Evolutionary conservation across 2,113 vertebrate species (phyloP).

Genomic region (Lophius piscatorius): DNA sequence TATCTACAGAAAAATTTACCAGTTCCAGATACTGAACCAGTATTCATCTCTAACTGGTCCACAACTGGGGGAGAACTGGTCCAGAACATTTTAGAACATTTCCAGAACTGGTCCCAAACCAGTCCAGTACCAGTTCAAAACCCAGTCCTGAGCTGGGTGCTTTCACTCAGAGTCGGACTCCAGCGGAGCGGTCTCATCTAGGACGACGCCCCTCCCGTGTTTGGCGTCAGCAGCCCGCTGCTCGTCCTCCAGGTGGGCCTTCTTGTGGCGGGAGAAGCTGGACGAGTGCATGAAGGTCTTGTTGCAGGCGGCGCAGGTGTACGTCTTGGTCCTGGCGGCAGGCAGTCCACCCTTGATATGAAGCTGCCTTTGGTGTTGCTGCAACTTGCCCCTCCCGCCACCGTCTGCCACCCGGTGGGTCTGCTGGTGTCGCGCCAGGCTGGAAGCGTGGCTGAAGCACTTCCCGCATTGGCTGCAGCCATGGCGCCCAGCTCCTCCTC

Average conservation of each 20-base stretch:
- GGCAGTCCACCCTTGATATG: constrained; percentile 48
- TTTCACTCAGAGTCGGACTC: constrained; percentile 79
- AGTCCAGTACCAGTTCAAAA: constrained; percentile 27
- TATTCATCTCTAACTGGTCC: constrained; percentile 29
- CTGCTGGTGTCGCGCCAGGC: constrained; percentile 77
- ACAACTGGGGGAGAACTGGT: constrained; percentile 4
- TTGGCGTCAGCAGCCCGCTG: constrained; percentile 34
- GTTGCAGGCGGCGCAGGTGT: constrained; percentile 74
- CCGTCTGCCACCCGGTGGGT: constrained; percentile 49
- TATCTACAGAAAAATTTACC: constrained; percentile 62
- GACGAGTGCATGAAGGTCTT: constrained; percentile 83
- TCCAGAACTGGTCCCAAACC: constrained; percentile 32
- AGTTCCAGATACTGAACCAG: constrained; percentile 37
- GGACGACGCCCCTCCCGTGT: constrained; percentile 38
- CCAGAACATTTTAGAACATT: constrained; percentile 26
- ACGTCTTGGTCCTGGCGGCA: constrained; percentile 65
- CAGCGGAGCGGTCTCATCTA: constrained; percentile 77
- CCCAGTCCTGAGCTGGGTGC: background rate
- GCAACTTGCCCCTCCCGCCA: constrained; percentile 23
- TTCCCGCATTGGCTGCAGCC: constrained; percentile 74
- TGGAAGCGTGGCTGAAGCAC: constrained; percentile 74
- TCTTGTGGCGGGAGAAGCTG: constrained; percentile 82
- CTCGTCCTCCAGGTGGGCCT: constrained; percentile 73
- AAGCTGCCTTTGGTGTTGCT: constrained; percentile 67
- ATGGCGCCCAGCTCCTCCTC: constrained; percentile 52